Base-by-base conservation (phyloP, 2,888 invertebrate genomes). In the Tetragonula carbonaria region DNA sequence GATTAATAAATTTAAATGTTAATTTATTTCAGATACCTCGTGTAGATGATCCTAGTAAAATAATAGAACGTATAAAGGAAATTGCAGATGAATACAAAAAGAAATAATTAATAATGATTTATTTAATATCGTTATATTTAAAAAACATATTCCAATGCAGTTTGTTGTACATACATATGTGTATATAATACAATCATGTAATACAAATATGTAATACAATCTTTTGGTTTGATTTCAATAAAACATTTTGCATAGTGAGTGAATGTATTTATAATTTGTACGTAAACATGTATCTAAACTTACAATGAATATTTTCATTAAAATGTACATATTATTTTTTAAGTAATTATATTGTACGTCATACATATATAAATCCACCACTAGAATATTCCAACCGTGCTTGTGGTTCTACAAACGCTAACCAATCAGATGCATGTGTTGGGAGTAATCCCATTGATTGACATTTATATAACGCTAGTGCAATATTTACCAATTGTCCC, bases 381-480 rank as follows among this genome's bases (percentile, higher is more conserved):
- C 98, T 98, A 91, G 97, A 97, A 95, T 97, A 97, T 95, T 98
- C 98, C 82, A 97, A 95, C 93, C 98, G 96, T 76, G 96, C 96
- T 93, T 97, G 98, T 2, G 99, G 98, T 93, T 99, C 98, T 77
- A 98, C 98, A 96, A 99, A 99, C 77, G 99, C 99, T 84, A 99
- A 95, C 99, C 99, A 99, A 95, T 99, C 99, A 63, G 99, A 99
- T 0, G 99, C 97, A 95, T 99, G 99, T 72, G 99, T 99, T 2
- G 99, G 99, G 77, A 99, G 95, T 50, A 99, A 95, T 2, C 99
- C 99, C 99, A 99, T 99, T 86, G 98, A 98, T 92, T 99, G 99
- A 94, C 99, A 99, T 95, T 99, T 99, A 94, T 99, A 99, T 63
- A 99, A 95, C 45, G 99, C 99, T 88, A 99, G 95, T 0, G 97